A percentile compares a stretch with the other conserved stretches of the same genome.
Evolutionary conservation across 1,140 invertebrate genomes (phyloP).

Genomic region (Periplaneta americana): DNA sequence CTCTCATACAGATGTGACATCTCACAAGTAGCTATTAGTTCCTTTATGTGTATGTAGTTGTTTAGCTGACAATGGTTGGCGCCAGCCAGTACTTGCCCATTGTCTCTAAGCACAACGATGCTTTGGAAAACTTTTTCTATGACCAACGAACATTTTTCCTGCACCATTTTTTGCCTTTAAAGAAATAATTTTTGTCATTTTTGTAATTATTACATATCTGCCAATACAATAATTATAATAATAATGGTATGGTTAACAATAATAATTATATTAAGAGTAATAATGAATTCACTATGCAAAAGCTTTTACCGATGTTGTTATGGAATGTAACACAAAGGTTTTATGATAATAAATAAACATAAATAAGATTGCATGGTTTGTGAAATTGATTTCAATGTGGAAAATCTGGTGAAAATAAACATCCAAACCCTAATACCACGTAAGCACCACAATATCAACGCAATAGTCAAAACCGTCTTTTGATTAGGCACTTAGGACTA

Average conservation of each 20-base stretch:
- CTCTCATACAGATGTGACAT: too few species aligned
- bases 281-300: too few species aligned
- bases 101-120: not conserved
- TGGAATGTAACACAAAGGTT: not conserved
- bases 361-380: not conserved
- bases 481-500: too few species aligned
- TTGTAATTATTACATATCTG: not conserved
- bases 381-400: not conserved
- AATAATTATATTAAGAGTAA: not conserved
- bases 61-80: too few species aligned
- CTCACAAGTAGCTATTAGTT: too few species aligned
- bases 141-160: not conserved
- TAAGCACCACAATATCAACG: too few species aligned
- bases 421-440: too few species aligned
- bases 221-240: too few species aligned
- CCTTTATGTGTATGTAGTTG: too few species aligned
- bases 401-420: not conserved
- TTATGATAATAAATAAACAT: constrained; percentile 6
- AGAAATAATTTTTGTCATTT: not conserved
- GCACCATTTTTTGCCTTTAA: not conserved
- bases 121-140: not conserved
- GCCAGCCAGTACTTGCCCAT: not conserved
- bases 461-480: too few species aligned
- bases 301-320: not conserved
- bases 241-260: not conserved